Conservation (phyloP, 2,888 invertebrate genomes). For the Lepidochitona cinerea region DNA sequence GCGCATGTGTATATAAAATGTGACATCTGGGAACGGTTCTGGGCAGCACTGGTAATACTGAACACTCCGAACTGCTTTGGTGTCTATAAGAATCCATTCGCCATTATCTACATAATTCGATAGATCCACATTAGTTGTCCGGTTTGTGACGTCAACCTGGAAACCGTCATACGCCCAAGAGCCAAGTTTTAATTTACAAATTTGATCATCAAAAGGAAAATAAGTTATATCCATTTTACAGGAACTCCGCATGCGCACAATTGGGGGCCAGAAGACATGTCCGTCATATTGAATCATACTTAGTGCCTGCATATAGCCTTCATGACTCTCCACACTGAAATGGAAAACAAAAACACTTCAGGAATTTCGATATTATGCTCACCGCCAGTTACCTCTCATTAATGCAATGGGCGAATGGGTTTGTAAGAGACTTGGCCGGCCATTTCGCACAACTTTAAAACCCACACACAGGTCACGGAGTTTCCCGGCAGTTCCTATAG, state of each 20-base stretch:
- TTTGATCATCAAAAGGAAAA: conserved; percentile 75
- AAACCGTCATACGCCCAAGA: conserved; percentile 67
- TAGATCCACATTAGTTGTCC: conserved; percentile 71
- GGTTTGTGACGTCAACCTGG: conserved; percentile 62
- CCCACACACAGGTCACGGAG: too few relatives aligned
- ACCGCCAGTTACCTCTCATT: too few relatives aligned
- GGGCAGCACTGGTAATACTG: conserved; percentile 72
- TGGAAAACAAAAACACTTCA: conserved; percentile 55
- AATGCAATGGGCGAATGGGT: too few relatives aligned
- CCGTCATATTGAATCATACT: conserved; percentile 74
- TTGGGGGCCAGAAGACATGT: conserved; percentile 76
- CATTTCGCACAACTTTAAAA: too few relatives aligned
- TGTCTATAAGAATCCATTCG: conserved; percentile 74
- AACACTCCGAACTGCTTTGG: conserved; percentile 72
- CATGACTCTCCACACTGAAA: conserved; percentile 75
- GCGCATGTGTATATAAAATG: conserved; percentile 73
- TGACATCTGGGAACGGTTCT: conserved; percentile 75
- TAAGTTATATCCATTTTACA: conserved; percentile 75
- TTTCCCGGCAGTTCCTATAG: too few relatives aligned
- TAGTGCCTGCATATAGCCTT: conserved; percentile 75
- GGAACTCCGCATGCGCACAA: conserved; percentile 74
- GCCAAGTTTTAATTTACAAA: conserved; percentile 72
- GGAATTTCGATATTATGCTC: too few relatives aligned
- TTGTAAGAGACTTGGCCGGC: too few relatives aligned
- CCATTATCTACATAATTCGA: conserved; percentile 75